phyloP scores from a whole-genome alignment of 1,140 invertebrate species.

The Melipona quadrifasciata region DNA sequence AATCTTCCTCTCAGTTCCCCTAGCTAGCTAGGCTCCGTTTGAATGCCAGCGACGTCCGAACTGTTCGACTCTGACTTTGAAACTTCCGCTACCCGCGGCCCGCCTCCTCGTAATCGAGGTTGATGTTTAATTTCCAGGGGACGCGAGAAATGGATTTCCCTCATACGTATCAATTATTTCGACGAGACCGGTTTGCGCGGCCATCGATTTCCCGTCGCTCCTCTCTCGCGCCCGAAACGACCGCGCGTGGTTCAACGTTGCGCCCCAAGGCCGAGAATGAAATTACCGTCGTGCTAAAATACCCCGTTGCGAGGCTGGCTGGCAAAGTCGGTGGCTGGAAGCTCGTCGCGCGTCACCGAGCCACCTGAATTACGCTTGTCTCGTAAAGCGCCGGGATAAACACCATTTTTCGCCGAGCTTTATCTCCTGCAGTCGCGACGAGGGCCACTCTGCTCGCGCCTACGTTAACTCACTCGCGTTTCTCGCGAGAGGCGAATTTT shows the following conservation, averaged over 20 bases:
- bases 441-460: not conserved
- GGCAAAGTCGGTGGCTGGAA: not conserved
- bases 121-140: conserved; percentile 13
- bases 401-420: not conserved
- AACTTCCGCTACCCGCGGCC: not conserved
- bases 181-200: not conserved
- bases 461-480: not conserved
- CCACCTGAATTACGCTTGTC: conserved; percentile 18
- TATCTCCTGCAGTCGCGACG: not conserved
- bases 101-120: not conserved
- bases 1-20: too few species aligned
- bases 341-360: not conserved
- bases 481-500: too few species aligned
- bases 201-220: conserved; percentile 22
- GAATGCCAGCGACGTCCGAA: not conserved
- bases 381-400: not conserved
- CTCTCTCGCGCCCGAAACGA: not conserved
- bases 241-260: too few species aligned
- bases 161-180: conserved; percentile 30
- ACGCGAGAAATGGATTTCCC: not conserved
- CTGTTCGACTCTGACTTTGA: not conserved
- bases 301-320: not conserved
- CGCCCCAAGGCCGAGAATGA: conserved; percentile 1
- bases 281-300: conserved; percentile 28
- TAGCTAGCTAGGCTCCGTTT: not conserved